A percentile compares a stretch with the other conserved stretches of the same genome.
Conservation (phyloP, 2,797 vertebrate genomes). For the Fratercula arctica region DNA sequence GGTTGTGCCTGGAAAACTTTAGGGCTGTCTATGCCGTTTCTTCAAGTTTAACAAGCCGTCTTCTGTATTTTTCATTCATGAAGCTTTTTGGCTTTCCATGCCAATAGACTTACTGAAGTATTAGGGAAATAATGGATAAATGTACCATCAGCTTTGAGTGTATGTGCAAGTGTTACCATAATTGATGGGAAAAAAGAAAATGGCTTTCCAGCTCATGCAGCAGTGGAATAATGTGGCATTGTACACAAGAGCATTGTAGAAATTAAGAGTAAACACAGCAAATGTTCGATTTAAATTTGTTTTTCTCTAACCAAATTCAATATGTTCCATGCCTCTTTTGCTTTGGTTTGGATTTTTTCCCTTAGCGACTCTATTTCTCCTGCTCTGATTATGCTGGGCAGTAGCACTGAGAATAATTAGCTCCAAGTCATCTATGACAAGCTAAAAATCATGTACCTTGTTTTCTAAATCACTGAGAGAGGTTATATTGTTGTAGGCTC, state of each 20-base stretch:
- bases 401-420: neutral
- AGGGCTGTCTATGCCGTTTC: neutral
- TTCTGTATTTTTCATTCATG: neutral
- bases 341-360: neutral
- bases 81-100: neutral
- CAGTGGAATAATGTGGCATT: neutral
- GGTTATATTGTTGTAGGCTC: neutral
- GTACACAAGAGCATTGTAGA: neutral
- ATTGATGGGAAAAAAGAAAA: conserved; percentile 1
- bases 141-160: neutral
- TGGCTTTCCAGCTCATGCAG: conserved; percentile 7
- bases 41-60: neutral
- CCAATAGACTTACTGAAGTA: neutral
- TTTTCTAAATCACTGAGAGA: neutral
- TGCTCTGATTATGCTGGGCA: neutral
- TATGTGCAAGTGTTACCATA: neutral
- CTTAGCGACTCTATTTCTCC: neutral
- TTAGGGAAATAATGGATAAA: neutral
- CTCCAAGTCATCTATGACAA: neutral
- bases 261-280: conserved; percentile 20
- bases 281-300: neutral
- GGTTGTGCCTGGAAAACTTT: neutral
- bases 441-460: neutral
- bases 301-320: neutral
- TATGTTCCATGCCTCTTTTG: neutral